Evolutionary conservation across 2,888 invertebrate genomes (phyloP), one percentile per base, ranked within the genome.

Genomic region (Sicus ferrugineus): DNA sequence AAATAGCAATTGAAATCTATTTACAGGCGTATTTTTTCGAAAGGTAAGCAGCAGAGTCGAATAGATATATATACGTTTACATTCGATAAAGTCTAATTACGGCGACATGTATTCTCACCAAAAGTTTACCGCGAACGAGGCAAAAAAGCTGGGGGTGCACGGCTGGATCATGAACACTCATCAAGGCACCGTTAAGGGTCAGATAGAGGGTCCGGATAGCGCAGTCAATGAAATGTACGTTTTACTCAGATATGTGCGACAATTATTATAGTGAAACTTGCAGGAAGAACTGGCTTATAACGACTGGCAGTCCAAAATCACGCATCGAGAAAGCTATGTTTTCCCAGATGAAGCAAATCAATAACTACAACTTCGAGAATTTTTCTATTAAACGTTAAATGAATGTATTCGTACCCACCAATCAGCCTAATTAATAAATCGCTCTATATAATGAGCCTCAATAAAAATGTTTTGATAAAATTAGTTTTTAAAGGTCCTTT

Each of bases 291-390:
- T 84, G 83, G 83, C 72, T 94, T 64, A 86, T 88, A 77, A 86
- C 85, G n/a, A 89, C 87, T 11, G 94, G 94, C 63, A 94, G 93
- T 82, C 93, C 93, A 0, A 87, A 88, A 75, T 92, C 93, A 23
- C 86, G 85, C 73, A 93, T 94, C 75, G 91, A 92, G 0, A 91
- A 89, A 80, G 90, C 89, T 0, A 89, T 90, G 72, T 94, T 94
- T 82, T 87, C 86, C 28, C 90, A 92, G 78, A 87, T 88, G 73
- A 88, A 87, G 74, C 86, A 88, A 72, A 89, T 93, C 28, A 63
- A 81, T 0, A 82, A 87, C 9, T 89, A 83, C 65, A 83, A 86
- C 0, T 88, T 87, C 73, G 76, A 85, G 0, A 79, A 84, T 50
- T 91, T 91, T 75, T 78, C 79, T 42, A 88, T 90, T 67, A 84